A percentile compares a stretch with the other conserved stretches of the same genome.
phyloP scores from a whole-genome alignment of 2,113 vertebrate species.

The Oryzias curvinotus region DNA sequence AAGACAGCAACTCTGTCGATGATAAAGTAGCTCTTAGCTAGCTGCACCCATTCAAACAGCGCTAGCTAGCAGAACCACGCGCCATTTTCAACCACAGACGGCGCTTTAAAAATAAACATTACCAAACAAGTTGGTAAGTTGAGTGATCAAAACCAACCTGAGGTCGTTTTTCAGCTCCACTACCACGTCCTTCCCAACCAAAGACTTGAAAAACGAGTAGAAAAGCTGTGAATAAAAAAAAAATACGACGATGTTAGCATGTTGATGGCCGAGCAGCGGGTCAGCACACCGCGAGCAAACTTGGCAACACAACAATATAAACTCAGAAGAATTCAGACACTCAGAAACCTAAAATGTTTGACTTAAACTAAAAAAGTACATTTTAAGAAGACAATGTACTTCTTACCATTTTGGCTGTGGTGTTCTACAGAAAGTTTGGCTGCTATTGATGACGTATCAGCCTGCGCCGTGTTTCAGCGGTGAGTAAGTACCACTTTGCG shows the following conservation, averaged over 20 bases:
- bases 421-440: slow-evolving; percentile 19
- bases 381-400: background rate
- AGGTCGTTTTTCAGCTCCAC: slow-evolving; percentile 93
- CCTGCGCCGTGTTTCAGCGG: background rate
- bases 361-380: no score
- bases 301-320: no score
- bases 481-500: background rate
- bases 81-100: background rate
- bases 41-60: no score
- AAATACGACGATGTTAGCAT: slow-evolving; percentile 35
- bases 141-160: slow-evolving; percentile 73
- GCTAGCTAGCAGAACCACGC: no score
- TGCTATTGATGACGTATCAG: slow-evolving; percentile 37
- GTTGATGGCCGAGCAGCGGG: background rate
- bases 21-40: no score
- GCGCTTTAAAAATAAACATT: background rate
- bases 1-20: no score
- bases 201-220: slow-evolving; percentile 94
- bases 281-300: background rate
- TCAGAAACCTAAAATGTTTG: no score
- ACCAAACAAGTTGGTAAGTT: background rate
- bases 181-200: slow-evolving; percentile 93
- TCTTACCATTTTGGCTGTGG: slow-evolving; percentile 58
- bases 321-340: no score
- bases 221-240: slow-evolving; percentile 80